Percentiles rank a stretch among this genome's conserved stretches.
phyloP scores from a whole-genome alignment of 2,888 invertebrate species.

The Junonia oenone region DNA sequence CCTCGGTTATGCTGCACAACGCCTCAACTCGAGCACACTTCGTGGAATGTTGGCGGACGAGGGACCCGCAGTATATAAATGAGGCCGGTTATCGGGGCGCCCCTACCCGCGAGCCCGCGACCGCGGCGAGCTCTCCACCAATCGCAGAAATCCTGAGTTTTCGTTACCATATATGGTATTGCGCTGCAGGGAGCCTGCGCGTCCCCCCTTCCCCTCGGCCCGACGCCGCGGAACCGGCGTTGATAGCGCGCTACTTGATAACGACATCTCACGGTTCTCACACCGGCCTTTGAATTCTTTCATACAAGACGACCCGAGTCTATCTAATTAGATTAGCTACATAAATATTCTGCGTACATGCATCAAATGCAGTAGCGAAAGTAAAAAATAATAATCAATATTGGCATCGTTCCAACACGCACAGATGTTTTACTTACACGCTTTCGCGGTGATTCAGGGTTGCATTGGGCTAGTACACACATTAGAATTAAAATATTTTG shows the following conservation, averaged over 20 bases:
- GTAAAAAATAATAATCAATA: slow-evolving; percentile 23
- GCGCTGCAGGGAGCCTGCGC: slow-evolving; percentile 77
- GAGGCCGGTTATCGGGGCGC: slow-evolving; percentile 75
- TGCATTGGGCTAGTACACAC: neutral
- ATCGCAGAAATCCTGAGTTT: slow-evolving; percentile 61
- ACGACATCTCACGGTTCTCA: slow-evolving; percentile 42
- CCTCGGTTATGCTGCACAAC: slow-evolving; percentile 72
- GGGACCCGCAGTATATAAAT: slow-evolving; percentile 77
- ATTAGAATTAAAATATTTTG: neutral
- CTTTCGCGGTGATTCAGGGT: slow-evolving; percentile 3
- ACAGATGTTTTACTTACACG: slow-evolving; percentile 14
- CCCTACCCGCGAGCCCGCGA: slow-evolving; percentile 73
- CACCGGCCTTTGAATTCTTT: slow-evolving; percentile 15
- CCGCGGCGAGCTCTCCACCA: slow-evolving; percentile 76
- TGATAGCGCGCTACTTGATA: slow-evolving; percentile 57
- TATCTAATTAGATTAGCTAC: slow-evolving; percentile 24
- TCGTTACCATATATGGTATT: slow-evolving; percentile 86
- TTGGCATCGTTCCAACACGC: slow-evolving; percentile 44
- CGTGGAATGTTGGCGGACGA: slow-evolving; percentile 72
- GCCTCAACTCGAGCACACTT: slow-evolving; percentile 71
- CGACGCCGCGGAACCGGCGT: slow-evolving; percentile 31
- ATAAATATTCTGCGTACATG: slow-evolving; percentile 3
- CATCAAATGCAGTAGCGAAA: slow-evolving; percentile 20
- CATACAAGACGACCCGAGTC: slow-evolving; percentile 18
- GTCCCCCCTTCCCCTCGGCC: slow-evolving; percentile 45